Evolutionary conservation across 2,888 invertebrate genomes (phyloP).

Genomic region (Octonoba sinensis): DNA sequence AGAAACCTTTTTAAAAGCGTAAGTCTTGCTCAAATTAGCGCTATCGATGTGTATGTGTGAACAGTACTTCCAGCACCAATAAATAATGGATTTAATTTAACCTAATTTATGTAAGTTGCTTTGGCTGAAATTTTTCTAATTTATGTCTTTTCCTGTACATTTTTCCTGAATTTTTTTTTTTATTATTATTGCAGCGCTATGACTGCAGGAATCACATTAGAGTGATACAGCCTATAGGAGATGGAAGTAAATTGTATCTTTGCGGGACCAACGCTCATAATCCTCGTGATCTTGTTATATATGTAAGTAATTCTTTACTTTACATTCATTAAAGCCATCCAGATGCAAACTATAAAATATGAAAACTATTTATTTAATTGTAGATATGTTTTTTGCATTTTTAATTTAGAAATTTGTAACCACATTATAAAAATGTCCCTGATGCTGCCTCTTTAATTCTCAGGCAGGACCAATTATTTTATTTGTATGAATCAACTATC

Average conservation of each 20-base stretch:
- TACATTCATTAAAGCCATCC: not conserved
- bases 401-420: not conserved
- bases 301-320: slow-evolving; percentile 81
- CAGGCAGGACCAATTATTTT: no score
- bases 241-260: slow-evolving; percentile 88
- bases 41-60: no score
- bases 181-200: slow-evolving; percentile 79
- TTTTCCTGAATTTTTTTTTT: not conserved
- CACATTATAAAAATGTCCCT: not conserved
- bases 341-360: not conserved
- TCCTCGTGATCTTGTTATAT: slow-evolving; percentile 94
- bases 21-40: no score
- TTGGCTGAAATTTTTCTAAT: no score
- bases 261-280: slow-evolving; percentile 96
- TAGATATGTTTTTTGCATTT: not conserved
- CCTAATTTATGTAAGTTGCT: not conserved
- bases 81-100: no score
- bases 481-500: no score
- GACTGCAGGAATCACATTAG: slow-evolving; percentile 95
- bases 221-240: slow-evolving; percentile 93
- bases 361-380: not conserved
- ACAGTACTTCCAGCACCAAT: no score
- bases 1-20: no score
- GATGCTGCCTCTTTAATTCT: no score
- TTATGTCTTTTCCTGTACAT: no score